phyloP scores from a whole-genome alignment of 2,797 vertebrate genomes.

The Rachycentron canadum region DNA sequence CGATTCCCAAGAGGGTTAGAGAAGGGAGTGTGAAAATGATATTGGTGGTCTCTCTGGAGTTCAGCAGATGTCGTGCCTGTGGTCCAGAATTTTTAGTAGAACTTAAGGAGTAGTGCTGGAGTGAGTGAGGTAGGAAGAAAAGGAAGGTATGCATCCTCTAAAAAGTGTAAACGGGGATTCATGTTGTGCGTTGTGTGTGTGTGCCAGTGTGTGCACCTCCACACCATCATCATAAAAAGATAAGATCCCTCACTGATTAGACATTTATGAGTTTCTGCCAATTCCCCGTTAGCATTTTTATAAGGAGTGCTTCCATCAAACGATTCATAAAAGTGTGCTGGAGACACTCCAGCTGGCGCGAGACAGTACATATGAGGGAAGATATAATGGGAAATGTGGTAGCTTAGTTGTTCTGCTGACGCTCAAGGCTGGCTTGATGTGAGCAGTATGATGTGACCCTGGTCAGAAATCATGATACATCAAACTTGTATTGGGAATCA shows the following conservation, averaged over 20 bases:
- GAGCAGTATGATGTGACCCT: conserved; percentile 22
- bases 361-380: conserved; percentile 18
- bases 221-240: conserved; percentile 52
- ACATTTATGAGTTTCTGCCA: conserved; percentile 53
- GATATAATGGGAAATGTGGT: conserved; percentile 38
- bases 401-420: conserved; percentile 27
- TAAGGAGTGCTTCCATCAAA: conserved; percentile 47
- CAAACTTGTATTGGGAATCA: conserved; percentile 5
- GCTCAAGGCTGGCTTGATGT: conserved; percentile 30
- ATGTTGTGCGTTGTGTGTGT: conserved; percentile 7
- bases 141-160: neutral
- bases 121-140: neutral
- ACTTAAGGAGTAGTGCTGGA: neutral
- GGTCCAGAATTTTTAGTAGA: conserved; percentile 44
- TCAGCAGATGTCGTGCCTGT: conserved; percentile 35
- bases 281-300: conserved; percentile 49
- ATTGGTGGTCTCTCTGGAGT: conserved; percentile 43
- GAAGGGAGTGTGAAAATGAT: conserved; percentile 52
- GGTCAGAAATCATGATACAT: conserved; percentile 43
- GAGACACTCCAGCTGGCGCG: conserved; percentile 20
- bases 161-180: conserved; percentile 15
- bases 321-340: conserved; percentile 47
- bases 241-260: conserved; percentile 24
- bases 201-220: neutral
- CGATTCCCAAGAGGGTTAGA: conserved; percentile 36